A percentile compares a stretch with the other conserved stretches of the same genome.
These are phyloP conservation scores for Oasisia sp. DNA, from an alignment of 2,888 invertebrate species.

Conservation along the genomic window DNA sequence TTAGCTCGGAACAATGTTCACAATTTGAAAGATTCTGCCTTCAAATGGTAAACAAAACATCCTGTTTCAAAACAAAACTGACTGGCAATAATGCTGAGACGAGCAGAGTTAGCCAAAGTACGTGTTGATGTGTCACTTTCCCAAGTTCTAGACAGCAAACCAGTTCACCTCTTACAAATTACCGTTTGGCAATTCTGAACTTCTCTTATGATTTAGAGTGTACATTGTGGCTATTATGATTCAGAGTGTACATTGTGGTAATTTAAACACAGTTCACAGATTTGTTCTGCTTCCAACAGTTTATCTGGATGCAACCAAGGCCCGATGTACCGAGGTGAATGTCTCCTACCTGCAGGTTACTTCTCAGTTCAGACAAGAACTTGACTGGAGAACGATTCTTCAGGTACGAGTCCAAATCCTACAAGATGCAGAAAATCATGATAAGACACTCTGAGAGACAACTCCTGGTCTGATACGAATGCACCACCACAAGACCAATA, in stretches of 20 bases:
- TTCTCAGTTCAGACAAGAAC: conserved; percentile 87
- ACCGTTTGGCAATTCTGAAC: too few species aligned
- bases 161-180: too few species aligned
- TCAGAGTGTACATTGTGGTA: background rate
- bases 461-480: background rate
- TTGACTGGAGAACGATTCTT: conserved; percentile 94
- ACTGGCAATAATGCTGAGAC: too few species aligned
- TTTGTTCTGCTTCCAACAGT: background rate
- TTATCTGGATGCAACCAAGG: background rate
- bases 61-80: too few species aligned
- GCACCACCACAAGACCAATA: background rate
- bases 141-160: too few species aligned
- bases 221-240: background rate
- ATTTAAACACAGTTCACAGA: background rate
- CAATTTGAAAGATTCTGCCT: too few species aligned
- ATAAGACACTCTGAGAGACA: background rate
- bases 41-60: too few species aligned
- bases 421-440: conserved; percentile 22
- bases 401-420: conserved; percentile 93
- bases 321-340: background rate
- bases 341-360: conserved; percentile 81
- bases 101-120: too few species aligned
- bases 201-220: background rate
- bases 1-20: too few species aligned
- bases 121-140: too few species aligned